A percentile compares a stretch with the other conserved stretches of the same genome.
Conservation (phyloP, 1,140 invertebrate species). For the Drosophila tropicalis region DNA sequence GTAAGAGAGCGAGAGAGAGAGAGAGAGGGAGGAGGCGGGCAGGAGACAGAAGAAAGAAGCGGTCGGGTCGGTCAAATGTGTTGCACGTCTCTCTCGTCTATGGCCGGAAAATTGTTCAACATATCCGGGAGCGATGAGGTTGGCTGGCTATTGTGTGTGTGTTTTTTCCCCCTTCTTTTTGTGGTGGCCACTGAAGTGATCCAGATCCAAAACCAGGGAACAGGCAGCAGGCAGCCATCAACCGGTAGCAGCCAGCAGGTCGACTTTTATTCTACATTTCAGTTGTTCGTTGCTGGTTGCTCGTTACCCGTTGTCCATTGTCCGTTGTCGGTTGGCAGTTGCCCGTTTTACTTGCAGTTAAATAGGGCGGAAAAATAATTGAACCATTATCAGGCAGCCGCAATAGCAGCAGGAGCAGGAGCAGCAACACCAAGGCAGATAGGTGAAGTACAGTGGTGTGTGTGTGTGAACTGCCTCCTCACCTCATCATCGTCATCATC, state of each 20-base stretch:
- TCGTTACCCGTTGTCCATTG: conserved; percentile 41
- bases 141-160: conserved; percentile 51
- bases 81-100: conserved; percentile 55
- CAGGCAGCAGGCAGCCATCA: not conserved
- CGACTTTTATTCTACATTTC: conserved; percentile 4
- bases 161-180: not conserved
- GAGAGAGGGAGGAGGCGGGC: too few relatives aligned
- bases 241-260: not conserved
- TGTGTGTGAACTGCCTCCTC: not conserved
- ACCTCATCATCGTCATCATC: not conserved
- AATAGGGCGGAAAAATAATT: conserved; percentile 82
- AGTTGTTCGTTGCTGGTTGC: conserved; percentile 45
- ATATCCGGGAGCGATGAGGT: conserved; percentile 67
- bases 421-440: not conserved
- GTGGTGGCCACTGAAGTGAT: conserved; percentile 5
- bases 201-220: conserved; percentile 3
- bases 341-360: conserved; percentile 69
- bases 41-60: conserved; percentile 7
- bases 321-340: conserved; percentile 7
- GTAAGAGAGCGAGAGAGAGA: not conserved
- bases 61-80: conserved; percentile 37
- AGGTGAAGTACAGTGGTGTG: not conserved
- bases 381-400: conserved; percentile 77
- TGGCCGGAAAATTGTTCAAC: conserved; percentile 74
- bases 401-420: conserved; percentile 13